Evolutionary conservation across 2,113 vertebrate genomes (phyloP).

Genomic region (Chauna torquata): DNA sequence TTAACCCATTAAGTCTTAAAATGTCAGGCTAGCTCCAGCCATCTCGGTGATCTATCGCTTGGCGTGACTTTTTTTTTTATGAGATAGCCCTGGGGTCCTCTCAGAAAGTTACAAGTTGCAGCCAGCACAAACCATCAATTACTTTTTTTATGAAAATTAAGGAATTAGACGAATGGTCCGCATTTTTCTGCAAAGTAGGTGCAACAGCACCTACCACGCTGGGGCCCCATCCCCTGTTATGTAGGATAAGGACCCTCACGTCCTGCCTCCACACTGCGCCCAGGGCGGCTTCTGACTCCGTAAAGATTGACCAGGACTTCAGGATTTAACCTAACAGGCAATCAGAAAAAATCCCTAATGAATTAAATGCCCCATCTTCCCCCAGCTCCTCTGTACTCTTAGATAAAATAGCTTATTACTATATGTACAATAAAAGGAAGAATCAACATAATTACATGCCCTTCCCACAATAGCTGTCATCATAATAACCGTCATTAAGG

Average conservation of each 20-base stretch:
- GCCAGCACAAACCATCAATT: slow-evolving; percentile 57
- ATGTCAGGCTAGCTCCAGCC: slow-evolving; percentile 42
- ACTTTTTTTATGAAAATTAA: slow-evolving; percentile 44
- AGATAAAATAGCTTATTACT: slow-evolving; percentile 57
- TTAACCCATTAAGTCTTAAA: slow-evolving; percentile 68
- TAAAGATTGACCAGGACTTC: not conserved
- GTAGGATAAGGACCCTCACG: not conserved
- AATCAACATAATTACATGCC: slow-evolving; percentile 69
- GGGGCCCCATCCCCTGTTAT: not conserved
- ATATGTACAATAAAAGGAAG: slow-evolving; percentile 62
- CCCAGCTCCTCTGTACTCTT: slow-evolving; percentile 3
- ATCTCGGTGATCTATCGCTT: slow-evolving; percentile 20
- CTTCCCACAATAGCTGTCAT: slow-evolving; percentile 64
- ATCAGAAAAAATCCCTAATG: slow-evolving; percentile 1
- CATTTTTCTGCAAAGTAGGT: slow-evolving; percentile 57
- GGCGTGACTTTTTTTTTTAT: slow-evolving; percentile 42
- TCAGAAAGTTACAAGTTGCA: slow-evolving; percentile 23
- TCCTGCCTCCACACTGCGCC: not conserved
- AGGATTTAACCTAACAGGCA: not conserved
- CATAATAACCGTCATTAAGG: slow-evolving; percentile 66
- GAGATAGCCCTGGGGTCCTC: slow-evolving; percentile 58
- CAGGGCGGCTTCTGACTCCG: not conserved
- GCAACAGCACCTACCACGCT: not conserved
- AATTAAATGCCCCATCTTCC: slow-evolving; percentile 41
- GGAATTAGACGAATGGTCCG: slow-evolving; percentile 51